Percentiles rank a stretch among this genome's conserved stretches.
These are phyloP conservation scores for Oreochromis tanganicae DNA, from an alignment of 2,113 vertebrate species.

Conservation along the genomic window DNA sequence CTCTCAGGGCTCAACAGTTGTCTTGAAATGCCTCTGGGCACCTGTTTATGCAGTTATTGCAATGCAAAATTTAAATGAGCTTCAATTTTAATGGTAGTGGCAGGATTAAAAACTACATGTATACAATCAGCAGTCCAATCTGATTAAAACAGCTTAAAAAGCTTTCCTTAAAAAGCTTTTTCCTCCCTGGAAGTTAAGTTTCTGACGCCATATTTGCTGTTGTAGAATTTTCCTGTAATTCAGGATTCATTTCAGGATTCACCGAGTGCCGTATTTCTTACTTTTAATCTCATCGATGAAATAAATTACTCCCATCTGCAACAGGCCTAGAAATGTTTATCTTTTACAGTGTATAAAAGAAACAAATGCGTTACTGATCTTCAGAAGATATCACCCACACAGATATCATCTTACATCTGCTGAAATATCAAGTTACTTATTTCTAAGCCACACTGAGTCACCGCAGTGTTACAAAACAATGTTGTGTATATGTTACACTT, in stretches of 20 bases:
- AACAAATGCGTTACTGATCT: neutral
- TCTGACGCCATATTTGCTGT: neutral
- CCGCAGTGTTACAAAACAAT: neutral
- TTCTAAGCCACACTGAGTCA: neutral
- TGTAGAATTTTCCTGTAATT: neutral
- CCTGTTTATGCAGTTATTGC: neutral
- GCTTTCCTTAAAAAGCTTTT: neutral
- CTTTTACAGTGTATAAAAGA: neutral
- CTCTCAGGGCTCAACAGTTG: neutral
- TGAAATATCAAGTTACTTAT: neutral
- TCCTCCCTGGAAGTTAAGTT: accelerated
- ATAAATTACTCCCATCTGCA: neutral
- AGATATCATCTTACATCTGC: neutral
- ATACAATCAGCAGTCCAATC: neutral
- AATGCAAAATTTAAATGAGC: neutral
- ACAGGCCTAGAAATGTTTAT: neutral
- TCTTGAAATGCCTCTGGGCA: neutral
- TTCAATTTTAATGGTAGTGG: neutral
- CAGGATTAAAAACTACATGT: neutral
- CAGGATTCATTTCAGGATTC: neutral
- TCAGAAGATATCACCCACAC: neutral
- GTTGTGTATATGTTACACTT: neutral
- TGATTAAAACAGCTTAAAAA: neutral
- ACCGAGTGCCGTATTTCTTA: neutral
- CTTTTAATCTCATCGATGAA: neutral